Evolutionary conservation across 2,888 invertebrate species (phyloP).

Genomic region (Drosophila pseudotakahashii): DNA sequence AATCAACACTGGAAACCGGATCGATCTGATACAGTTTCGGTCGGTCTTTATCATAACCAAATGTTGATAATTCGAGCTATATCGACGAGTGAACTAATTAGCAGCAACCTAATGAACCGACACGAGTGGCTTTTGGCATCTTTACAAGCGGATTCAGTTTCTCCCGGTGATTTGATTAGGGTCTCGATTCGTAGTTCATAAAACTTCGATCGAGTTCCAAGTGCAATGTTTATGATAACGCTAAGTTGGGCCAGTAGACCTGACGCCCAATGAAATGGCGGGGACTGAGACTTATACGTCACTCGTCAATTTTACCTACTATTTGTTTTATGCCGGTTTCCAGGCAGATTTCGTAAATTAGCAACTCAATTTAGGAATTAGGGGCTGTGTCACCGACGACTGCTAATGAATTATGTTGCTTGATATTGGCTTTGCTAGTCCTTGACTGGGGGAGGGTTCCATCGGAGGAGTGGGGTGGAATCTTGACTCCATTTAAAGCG

Average conservation of each 20-base stretch:
- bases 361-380: constrained; percentile 35
- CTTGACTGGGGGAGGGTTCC: constrained; percentile 9
- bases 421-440: constrained; percentile 24
- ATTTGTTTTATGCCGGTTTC: constrained; percentile 10
- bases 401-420: constrained; percentile 25
- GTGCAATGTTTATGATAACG: constrained; percentile 53
- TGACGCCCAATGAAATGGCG: constrained; percentile 7
- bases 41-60: constrained; percentile 15
- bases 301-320: neutral
- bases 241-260: constrained; percentile 37
- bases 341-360: constrained; percentile 36
- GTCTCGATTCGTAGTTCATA: constrained; percentile 33
- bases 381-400: constrained; percentile 2
- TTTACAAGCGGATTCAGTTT: constrained; percentile 30
- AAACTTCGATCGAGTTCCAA: constrained; percentile 37
- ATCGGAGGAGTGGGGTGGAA: neutral
- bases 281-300: constrained; percentile 11
- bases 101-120: constrained; percentile 53
- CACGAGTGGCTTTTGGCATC: constrained; percentile 16
- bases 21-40: constrained; percentile 4
- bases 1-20: neutral
- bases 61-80: constrained; percentile 13
- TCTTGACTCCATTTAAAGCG: neutral
- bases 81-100: constrained; percentile 57
- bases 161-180: constrained; percentile 50